Evolutionary conservation across 2,113 vertebrate genomes (phyloP), one percentile per base, ranked within the genome.

Genomic region (Scomber colias): DNA sequence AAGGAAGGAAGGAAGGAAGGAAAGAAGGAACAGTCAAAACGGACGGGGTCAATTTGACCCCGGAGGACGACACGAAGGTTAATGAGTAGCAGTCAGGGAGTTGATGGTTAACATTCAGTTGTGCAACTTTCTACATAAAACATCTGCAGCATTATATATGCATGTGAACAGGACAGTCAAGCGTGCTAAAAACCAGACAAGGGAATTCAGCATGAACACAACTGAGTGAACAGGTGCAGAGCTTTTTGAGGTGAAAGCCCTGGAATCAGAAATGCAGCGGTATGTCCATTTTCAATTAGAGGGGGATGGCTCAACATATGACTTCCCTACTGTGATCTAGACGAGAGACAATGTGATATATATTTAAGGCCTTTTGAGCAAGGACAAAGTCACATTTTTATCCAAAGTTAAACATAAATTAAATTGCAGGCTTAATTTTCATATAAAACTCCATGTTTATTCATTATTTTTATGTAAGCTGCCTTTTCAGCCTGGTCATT

Each of bases 141-240:
- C 24, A 27, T 27, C 24, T 27, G 24, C 24, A 27, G 24, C 24
- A 27, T 27, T 27, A 27, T 1, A 9, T 9, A 40, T 40, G 35
- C 35, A 54, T 6, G 46, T 55, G 50, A 63, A 12, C 5, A 13
- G 50, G 19, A 54, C 31, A 21, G 27, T 5, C 19, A 55, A 13
- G 27, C 3, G 19, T 48, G 35, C 35, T 40, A 40, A 40, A 27
- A 40, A 8, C 35, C 71, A 60, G 16, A 48, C 12, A 2, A n/a
- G 24, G 3, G 55, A n/a, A 72, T n/a, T 27, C 24, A 27, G 24
- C 24, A 27, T 27, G 24, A 35, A 75, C 62, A 27, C 44, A 62
- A 74, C 46, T 45, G 49, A 76, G 56, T 10, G 3, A 87, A 71
- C 70, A 75, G 81, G 57, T 86, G 77, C 61, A 49, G 17, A 70